Conservation (phyloP, 1,140 invertebrate genomes). For the Drosophila jambulina region DNA sequence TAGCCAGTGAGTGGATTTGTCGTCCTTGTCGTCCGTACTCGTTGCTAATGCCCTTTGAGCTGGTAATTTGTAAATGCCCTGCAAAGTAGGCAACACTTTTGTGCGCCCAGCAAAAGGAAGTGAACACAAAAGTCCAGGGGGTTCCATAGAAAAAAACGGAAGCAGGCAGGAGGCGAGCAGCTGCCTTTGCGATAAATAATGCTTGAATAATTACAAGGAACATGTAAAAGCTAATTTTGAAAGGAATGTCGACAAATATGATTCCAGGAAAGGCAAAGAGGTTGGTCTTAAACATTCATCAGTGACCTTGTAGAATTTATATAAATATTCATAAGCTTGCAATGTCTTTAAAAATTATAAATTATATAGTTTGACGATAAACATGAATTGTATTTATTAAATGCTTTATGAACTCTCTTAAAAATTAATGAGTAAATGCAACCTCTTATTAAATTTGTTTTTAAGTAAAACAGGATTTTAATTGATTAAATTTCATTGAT, state of each 20-base stretch:
- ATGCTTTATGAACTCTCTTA: neutral
- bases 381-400: neutral
- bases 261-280: constrained; percentile 1
- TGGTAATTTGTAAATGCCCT: constrained; percentile 70
- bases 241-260: constrained; percentile 39
- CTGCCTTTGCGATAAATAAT: constrained; percentile 71
- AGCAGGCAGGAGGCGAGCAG: constrained; percentile 21
- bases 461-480: too few species aligned
- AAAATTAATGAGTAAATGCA: neutral
- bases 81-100: constrained; percentile 78
- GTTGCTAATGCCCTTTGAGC: constrained; percentile 38
- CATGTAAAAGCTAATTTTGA: constrained; percentile 64
- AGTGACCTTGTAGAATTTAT: neutral
- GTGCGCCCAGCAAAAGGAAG: constrained; percentile 58
- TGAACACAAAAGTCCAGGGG: constrained; percentile 43
- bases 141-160: neutral
- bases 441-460: too few species aligned
- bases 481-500: too few species aligned
- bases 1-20: constrained; percentile 65
- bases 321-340: neutral
- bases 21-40: constrained; percentile 26
- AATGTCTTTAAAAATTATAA: neutral
- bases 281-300: neutral
- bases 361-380: neutral
- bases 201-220: constrained; percentile 78